A percentile compares a stretch with the other conserved stretches of the same genome.
These are phyloP conservation scores for Octopus sinensis DNA, from an alignment of 1,140 invertebrate genomes.

Conservation along the genomic window DNA sequence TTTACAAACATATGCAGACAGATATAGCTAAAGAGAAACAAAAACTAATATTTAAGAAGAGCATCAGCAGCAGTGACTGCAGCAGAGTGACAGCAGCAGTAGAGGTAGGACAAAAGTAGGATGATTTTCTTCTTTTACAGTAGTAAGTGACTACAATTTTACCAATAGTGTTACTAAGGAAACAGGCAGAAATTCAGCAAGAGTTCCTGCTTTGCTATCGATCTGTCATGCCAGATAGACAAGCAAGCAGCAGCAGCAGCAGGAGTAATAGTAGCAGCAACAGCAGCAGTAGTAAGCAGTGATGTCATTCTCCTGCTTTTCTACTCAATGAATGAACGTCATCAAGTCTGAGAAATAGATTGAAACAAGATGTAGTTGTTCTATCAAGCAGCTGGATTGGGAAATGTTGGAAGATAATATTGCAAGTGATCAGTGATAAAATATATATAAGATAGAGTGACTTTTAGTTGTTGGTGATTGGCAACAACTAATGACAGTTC, in stretches of 20 bases:
- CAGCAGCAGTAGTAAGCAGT: background rate
- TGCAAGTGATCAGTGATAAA: too few relatives aligned
- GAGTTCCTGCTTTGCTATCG: constrained; percentile 3
- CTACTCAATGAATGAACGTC: constrained; percentile 11
- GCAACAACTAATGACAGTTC: too few relatives aligned
- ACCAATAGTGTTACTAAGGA: constrained; percentile 11
- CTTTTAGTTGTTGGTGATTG: too few relatives aligned
- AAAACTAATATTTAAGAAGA: background rate
- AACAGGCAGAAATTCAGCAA: constrained; percentile 4
- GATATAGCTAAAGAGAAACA: background rate
- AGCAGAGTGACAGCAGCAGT: background rate
- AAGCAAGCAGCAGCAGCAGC: background rate
- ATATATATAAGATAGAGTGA: too few relatives aligned
- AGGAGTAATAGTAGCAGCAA: background rate
- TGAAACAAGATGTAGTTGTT: background rate
- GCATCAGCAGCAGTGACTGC: background rate
- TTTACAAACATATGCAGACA: background rate
- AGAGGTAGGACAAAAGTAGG: background rate
- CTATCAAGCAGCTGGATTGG: background rate
- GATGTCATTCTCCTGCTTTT: constrained; percentile 3
- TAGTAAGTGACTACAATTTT: background rate
- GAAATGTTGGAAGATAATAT: too few relatives aligned
- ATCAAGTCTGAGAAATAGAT: background rate
- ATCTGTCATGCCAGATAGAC: constrained; percentile 6
- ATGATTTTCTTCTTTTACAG: constrained; percentile 11